Evolutionary conservation across 2,113 vertebrate genomes (phyloP).

Genomic region (Antechinus flavipes): DNA sequence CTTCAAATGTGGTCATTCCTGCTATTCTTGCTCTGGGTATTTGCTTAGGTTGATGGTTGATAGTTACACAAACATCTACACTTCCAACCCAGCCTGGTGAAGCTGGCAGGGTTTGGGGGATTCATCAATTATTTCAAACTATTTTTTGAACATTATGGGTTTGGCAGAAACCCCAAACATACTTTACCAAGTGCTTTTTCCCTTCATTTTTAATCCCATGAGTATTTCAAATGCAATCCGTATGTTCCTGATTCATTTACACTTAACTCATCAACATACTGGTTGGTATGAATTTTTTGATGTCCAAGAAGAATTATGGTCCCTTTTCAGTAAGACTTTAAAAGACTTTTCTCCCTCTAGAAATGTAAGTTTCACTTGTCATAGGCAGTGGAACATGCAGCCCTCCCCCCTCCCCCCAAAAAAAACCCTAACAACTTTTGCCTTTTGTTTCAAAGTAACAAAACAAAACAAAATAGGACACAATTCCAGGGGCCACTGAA

Average conservation of each 20-base stretch:
- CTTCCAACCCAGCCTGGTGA: background rate
- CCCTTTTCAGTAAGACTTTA: constrained; percentile 64
- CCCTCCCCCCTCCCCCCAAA: too few species aligned
- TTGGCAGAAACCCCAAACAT: constrained; percentile 75
- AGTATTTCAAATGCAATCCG: constrained; percentile 76
- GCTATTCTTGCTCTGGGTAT: background rate
- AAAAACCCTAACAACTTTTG: background rate
- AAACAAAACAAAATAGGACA: constrained; percentile 58
- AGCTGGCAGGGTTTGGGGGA: constrained; percentile 44
- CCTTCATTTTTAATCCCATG: constrained; percentile 73
- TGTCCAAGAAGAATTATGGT: constrained; percentile 63
- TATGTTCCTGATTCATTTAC: constrained; percentile 78
- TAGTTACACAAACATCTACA: background rate
- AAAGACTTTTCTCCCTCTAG: constrained; percentile 27
- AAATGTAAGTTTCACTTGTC: constrained; percentile 28
- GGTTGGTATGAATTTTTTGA: constrained; percentile 74
- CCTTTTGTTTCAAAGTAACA: constrained; percentile 55
- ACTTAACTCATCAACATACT: constrained; percentile 76
- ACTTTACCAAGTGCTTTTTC: constrained; percentile 69
- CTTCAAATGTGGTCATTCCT: background rate
- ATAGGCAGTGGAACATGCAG: constrained; percentile 53
- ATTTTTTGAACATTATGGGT: constrained; percentile 64
- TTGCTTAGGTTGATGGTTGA: background rate
- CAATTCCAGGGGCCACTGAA: constrained; percentile 60
- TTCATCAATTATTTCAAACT: constrained; percentile 72